phyloP scores from a whole-genome alignment of 2,113 vertebrate species.

The Pachypanchax playfairii region DNA sequence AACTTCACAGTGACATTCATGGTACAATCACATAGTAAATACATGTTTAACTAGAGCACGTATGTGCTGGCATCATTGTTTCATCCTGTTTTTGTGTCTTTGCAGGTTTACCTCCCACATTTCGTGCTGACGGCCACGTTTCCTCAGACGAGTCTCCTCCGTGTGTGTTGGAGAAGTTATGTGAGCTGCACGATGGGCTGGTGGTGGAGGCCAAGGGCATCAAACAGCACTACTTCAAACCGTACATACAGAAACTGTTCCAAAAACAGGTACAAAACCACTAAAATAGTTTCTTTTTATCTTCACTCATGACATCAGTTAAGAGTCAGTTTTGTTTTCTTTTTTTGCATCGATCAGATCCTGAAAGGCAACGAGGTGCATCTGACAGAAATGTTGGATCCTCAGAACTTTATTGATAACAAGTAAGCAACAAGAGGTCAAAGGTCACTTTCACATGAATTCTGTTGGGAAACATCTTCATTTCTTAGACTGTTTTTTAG shows the following conservation, averaged over 20 bases:
- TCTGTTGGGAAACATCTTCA: neutral
- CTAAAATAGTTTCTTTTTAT: neutral
- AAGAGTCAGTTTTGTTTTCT: neutral
- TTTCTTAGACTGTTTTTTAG: neutral
- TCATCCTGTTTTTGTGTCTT: conserved; percentile 4
- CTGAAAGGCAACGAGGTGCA: conserved; percentile 87
- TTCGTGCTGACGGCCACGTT: conserved; percentile 60
- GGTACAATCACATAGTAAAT: too few species aligned
- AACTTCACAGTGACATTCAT: too few species aligned
- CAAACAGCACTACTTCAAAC: conserved; percentile 98
- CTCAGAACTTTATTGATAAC: conserved; percentile 90
- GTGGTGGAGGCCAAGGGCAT: conserved; percentile 96
- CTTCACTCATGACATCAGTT: neutral
- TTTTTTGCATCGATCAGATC: conserved; percentile 77
- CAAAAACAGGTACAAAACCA: conserved; percentile 83
- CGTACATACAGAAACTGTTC: conserved; percentile 91
- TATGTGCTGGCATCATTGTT: too few species aligned
- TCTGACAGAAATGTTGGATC: conserved; percentile 86
- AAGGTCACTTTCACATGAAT: neutral
- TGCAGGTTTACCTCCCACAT: conserved; percentile 82
- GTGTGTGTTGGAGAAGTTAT: conserved; percentile 88
- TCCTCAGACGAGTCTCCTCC: conserved; percentile 77
- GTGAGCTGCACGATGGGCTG: conserved; percentile 92
- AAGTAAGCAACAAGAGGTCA: conserved; percentile 78
- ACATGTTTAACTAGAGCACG: too few species aligned